phyloP scores from a whole-genome alignment of 2,113 vertebrate genomes.

The Ibidorhyncha struthersii region DNA sequence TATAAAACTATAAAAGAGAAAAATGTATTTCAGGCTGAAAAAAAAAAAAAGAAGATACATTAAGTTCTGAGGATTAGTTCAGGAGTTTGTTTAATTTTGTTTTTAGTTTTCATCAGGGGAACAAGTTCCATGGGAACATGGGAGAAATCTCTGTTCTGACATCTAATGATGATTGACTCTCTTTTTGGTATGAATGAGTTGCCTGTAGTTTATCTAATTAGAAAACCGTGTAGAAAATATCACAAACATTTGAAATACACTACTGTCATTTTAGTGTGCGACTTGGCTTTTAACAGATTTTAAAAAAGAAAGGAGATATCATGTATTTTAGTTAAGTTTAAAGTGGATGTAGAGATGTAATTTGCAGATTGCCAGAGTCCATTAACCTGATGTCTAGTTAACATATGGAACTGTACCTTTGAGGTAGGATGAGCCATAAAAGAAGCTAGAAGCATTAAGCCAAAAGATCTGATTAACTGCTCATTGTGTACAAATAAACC shows the following conservation, averaged over 20 bases:
- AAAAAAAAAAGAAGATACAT: neutral
- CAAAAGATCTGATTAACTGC: neutral
- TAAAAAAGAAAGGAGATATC: neutral
- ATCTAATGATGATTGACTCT: neutral
- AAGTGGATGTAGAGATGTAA: constrained; percentile 19
- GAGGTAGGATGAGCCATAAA: neutral
- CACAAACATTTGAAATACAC: neutral
- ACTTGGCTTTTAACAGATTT: neutral
- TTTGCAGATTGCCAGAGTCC: constrained; percentile 47
- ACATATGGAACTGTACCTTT: neutral
- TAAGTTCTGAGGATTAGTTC: neutral
- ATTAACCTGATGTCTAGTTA: constrained; percentile 46
- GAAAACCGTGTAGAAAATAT: neutral
- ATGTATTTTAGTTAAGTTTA: neutral
- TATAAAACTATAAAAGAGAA: neutral
- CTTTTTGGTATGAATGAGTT: neutral
- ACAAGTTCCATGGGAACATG: neutral
- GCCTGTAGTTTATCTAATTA: neutral
- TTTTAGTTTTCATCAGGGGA: neutral
- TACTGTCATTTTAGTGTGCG: neutral
- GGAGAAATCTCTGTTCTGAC: neutral
- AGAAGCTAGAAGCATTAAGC: neutral
- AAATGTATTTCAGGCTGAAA: neutral
- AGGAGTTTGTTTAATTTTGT: neutral
- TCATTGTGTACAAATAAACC: neutral